phyloP scores from a whole-genome alignment of 2,113 vertebrate species.

The Psammodynastes pulverulentus region DNA sequence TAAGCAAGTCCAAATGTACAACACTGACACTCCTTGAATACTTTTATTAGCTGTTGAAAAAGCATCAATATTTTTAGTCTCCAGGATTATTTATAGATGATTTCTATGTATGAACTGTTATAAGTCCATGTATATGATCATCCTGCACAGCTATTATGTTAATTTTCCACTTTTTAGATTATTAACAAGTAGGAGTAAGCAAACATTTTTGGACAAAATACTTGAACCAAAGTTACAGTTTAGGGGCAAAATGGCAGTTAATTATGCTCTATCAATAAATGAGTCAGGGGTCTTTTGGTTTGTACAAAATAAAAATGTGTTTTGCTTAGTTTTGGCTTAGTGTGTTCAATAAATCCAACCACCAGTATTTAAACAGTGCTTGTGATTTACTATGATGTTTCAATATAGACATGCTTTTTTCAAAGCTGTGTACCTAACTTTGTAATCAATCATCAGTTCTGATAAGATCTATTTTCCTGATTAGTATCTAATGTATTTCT shows the following conservation, averaged over 20 bases:
- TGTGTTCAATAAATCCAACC: background rate
- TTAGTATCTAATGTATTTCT: background rate
- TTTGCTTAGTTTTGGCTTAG: background rate
- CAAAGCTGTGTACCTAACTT: background rate
- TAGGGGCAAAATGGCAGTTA: background rate
- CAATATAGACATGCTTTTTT: background rate
- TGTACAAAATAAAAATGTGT: background rate
- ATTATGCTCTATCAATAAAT: background rate
- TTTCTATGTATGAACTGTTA: background rate
- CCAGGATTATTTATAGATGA: background rate
- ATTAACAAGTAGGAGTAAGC: background rate
- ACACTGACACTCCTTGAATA: fast-evolving
- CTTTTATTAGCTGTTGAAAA: background rate
- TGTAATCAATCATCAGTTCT: background rate
- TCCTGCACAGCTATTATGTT: background rate
- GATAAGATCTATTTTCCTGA: background rate
- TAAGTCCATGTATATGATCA: background rate
- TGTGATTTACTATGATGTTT: background rate
- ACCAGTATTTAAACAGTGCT: background rate
- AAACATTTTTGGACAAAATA: background rate
- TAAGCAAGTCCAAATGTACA: conserved; percentile 72
- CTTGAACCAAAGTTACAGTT: background rate
- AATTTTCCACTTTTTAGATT: background rate
- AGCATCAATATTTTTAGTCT: background rate
- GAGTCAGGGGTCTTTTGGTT: background rate